Conservation (phyloP, 2,113 vertebrate species). For the Cyprinodon variegatus region DNA sequence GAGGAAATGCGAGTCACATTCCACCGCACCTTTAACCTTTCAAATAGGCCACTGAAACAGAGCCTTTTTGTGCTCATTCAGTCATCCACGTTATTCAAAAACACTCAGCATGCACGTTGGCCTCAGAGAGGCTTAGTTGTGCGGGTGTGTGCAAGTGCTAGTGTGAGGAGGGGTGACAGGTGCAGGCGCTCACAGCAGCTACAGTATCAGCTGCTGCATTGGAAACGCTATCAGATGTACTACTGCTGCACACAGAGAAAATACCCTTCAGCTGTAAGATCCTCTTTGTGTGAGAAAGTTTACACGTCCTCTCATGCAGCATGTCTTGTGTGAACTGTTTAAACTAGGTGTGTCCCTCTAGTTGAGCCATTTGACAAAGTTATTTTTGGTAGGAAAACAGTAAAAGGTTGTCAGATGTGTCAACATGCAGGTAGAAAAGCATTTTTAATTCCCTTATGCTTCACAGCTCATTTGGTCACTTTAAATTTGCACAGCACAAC, state of each 20-base stretch:
- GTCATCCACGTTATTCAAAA: slow-evolving; percentile 29
- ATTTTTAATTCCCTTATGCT: not conserved
- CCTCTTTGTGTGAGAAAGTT: not conserved
- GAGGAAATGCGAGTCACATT: slow-evolving; percentile 28
- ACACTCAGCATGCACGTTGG: slow-evolving; percentile 20
- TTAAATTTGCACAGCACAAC: not conserved
- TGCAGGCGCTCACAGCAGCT: slow-evolving; percentile 53
- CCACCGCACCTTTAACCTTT: slow-evolving; percentile 32
- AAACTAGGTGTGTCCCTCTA: not conserved
- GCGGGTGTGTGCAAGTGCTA: slow-evolving; percentile 17
- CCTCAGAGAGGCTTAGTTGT: slow-evolving; percentile 23
- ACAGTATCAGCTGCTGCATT: slow-evolving; percentile 57
- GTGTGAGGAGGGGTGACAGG: slow-evolving; percentile 53
- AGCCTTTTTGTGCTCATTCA: slow-evolving; percentile 41
- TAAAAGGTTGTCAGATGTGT: not conserved
- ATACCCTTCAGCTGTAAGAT: not conserved
- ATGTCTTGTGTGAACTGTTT: not conserved
- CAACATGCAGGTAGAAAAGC: not conserved
- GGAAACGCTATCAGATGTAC: slow-evolving; percentile 54
- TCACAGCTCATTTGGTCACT: not conserved
- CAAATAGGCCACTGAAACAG: slow-evolving; percentile 11
- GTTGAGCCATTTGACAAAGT: not conserved
- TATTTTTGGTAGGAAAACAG: slow-evolving; percentile 13
- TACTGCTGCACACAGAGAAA: slow-evolving; percentile 21
- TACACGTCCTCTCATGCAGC: not conserved